Evolutionary conservation across 2,113 vertebrate genomes (phyloP).

Genomic region (Sitta europaea): DNA sequence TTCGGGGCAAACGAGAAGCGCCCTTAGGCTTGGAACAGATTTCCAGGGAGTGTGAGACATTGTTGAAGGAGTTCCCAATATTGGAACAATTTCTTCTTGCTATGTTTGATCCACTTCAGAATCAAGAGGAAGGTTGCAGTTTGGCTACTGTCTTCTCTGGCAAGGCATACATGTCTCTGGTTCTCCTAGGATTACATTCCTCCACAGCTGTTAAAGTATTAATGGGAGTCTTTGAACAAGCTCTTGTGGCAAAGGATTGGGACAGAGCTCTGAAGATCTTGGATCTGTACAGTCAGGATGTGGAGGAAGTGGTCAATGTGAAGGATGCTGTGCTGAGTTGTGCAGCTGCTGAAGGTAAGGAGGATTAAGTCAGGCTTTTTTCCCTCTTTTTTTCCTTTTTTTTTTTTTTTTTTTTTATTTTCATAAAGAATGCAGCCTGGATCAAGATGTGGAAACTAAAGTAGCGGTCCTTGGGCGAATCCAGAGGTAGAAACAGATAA

Average conservation of each 20-base stretch:
- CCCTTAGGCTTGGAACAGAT: conserved; percentile 85
- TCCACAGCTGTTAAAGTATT: conserved; percentile 69
- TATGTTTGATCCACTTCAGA: conserved; percentile 80
- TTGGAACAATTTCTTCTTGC: conserved; percentile 77
- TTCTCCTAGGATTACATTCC: conserved; percentile 85
- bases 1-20: conserved; percentile 84
- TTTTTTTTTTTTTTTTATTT: background rate
- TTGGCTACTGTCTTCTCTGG: conserved; percentile 77
- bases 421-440: background rate
- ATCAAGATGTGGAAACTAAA: background rate
- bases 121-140: conserved; percentile 42
- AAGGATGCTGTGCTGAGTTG: conserved; percentile 85
- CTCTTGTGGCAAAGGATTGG: conserved; percentile 79
- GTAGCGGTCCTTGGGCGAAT: background rate
- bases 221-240: conserved; percentile 81
- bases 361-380: background rate
- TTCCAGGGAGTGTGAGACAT: conserved; percentile 79
- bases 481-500: background rate
- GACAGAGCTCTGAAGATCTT: conserved; percentile 78
- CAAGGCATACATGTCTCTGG: conserved; percentile 72
- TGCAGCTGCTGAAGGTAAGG: conserved; percentile 81
- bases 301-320: conserved; percentile 73
- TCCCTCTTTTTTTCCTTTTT: background rate
- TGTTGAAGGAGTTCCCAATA: conserved; percentile 84
- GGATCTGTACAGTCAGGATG: conserved; percentile 78